phyloP scores from a whole-genome alignment of 2,888 invertebrate genomes.

The Diogma glabrata region DNA sequence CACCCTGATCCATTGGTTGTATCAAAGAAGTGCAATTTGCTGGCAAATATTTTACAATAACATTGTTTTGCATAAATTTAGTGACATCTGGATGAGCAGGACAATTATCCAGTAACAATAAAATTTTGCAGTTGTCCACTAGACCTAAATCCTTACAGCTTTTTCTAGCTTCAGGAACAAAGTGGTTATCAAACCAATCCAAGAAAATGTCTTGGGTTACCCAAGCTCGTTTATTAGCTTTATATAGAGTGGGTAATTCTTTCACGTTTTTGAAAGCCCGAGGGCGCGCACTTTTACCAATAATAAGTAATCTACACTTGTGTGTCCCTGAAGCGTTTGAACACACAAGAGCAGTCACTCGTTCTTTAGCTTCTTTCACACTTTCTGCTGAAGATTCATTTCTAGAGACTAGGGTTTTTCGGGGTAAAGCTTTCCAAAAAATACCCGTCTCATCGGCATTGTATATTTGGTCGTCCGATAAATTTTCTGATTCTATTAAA shows the following conservation, averaged over 20 bases:
- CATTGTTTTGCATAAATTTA: background rate
- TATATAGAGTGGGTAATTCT: background rate
- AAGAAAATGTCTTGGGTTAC: background rate
- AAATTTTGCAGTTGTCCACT: background rate
- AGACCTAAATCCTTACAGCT: background rate
- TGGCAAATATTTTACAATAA: conserved; percentile 2
- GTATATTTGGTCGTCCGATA: conserved; percentile 11
- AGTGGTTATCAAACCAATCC: background rate
- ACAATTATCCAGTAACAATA: background rate
- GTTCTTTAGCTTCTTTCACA: background rate
- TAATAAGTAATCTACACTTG: background rate
- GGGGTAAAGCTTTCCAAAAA: conserved; percentile 12
- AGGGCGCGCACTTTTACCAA: background rate
- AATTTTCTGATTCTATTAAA: conserved; percentile 11
- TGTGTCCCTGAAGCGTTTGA: background rate
- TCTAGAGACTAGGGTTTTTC: conserved; percentile 10
- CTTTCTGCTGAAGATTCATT: conserved; percentile 11
- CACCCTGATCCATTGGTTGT: background rate
- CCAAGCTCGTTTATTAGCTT: background rate
- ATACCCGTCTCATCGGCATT: conserved; percentile 12
- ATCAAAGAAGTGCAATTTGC: background rate
- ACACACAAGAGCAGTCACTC: background rate
- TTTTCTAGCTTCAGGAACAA: background rate
- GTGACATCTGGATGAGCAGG: conserved; percentile 3
- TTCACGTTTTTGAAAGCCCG: background rate